Conservation (phyloP, 2,888 invertebrate genomes). For the Trimorus sp. region DNA sequence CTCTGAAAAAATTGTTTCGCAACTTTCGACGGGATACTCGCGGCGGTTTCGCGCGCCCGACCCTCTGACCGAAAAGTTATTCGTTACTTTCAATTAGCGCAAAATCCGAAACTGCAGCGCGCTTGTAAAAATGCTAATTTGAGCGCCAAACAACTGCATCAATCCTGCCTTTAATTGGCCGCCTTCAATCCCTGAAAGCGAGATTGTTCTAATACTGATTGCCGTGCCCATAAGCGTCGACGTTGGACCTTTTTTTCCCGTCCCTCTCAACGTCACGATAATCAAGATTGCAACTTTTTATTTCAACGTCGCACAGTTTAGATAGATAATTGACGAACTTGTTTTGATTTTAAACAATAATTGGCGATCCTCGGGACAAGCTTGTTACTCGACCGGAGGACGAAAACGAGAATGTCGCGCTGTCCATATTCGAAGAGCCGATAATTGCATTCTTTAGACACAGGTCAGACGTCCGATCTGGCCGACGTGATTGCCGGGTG, state of each 20-base stretch:
- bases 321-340: slow-evolving; percentile 78
- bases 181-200: slow-evolving; percentile 30
- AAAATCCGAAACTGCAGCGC: slow-evolving; percentile 1
- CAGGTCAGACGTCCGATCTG: slow-evolving; percentile 61
- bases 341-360: slow-evolving; percentile 75
- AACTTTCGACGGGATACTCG: slow-evolving; percentile 5
- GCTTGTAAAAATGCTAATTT: slow-evolving; percentile 33
- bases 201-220: slow-evolving; percentile 41
- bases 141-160: slow-evolving; percentile 23
- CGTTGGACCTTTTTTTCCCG: slow-evolving; percentile 25
- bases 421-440: slow-evolving; percentile 61
- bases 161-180: slow-evolving; percentile 43
- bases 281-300: slow-evolving; percentile 50
- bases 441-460: slow-evolving; percentile 62
- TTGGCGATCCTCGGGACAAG: slow-evolving; percentile 77
- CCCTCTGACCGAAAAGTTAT: not conserved
- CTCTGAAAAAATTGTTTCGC: slow-evolving; percentile 19
- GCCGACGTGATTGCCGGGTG: slow-evolving; percentile 71
- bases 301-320: slow-evolving; percentile 67
- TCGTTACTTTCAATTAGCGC: slow-evolving; percentile 16
- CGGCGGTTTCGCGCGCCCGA: not conserved
- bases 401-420: slow-evolving; percentile 60
- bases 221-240: slow-evolving; percentile 16
- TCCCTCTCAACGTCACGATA: slow-evolving; percentile 35
- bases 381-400: slow-evolving; percentile 47